Percentiles rank a stretch among this genome's conserved stretches.
Conservation (phyloP, 2,113 vertebrate species). For the Menidia beryllina region DNA sequence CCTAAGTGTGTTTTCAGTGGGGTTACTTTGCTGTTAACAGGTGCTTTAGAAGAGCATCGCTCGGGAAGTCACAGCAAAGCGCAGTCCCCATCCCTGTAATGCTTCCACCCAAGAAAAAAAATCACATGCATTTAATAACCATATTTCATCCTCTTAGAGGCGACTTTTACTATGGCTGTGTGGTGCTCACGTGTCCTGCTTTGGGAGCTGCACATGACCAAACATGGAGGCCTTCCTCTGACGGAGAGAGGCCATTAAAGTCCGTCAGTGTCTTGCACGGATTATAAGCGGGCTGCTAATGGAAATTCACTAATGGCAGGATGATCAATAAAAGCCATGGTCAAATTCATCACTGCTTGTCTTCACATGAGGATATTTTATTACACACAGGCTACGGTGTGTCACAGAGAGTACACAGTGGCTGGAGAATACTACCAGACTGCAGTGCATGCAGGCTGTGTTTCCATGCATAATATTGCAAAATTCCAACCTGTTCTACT, state of each 20-base stretch:
- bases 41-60: slow-evolving; percentile 51
- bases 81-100: slow-evolving; percentile 25
- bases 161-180: slow-evolving; percentile 25
- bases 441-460: slow-evolving; percentile 9
- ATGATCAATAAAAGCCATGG: slow-evolving; percentile 73
- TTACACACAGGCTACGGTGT: slow-evolving; percentile 33
- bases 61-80: slow-evolving; percentile 26
- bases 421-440: slow-evolving; percentile 19
- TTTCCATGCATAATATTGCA: slow-evolving; percentile 6
- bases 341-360: slow-evolving; percentile 45
- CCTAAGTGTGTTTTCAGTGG: slow-evolving; percentile 16
- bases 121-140: slow-evolving; percentile 4
- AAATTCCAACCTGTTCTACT: no score
- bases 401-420: slow-evolving; percentile 9
- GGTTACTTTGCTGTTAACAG: slow-evolving; percentile 59
- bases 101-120: not conserved
- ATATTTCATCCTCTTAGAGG: slow-evolving; percentile 26
- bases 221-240: slow-evolving; percentile 59
- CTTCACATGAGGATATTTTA: slow-evolving; percentile 42
- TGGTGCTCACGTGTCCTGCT: slow-evolving; percentile 48
- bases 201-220: slow-evolving; percentile 34
- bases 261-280: slow-evolving; percentile 55
- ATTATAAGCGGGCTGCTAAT: slow-evolving; percentile 67
- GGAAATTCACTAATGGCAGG: slow-evolving; percentile 75
- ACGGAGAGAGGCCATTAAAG: slow-evolving; percentile 68